Base-by-base conservation (phyloP, 2,797 vertebrate genomes). In the Gallinago stenura region DNA sequence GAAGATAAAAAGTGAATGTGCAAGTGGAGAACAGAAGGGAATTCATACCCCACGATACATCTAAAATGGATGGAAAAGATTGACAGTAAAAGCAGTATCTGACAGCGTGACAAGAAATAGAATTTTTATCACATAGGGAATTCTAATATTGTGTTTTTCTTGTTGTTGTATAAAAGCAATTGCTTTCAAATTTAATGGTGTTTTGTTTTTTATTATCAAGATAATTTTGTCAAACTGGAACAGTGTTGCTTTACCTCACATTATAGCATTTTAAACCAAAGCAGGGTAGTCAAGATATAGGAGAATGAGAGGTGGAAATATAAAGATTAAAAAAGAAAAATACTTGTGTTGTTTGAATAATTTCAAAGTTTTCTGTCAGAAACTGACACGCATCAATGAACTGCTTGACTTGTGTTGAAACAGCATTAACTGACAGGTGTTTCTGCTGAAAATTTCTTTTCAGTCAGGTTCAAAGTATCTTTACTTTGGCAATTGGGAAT, bases 291-390 rank as follows among this genome's bases (percentile, higher is more conserved):
- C 33, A 68, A 76, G 56, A 46, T 3, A 11, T 8, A 66, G 8
- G 9, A 62, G 56, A 93, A 16, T 5, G 33, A 88, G 17, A 56
- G 2, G 3, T 53, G 9, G 22, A 46, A 93, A 79, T 15, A 37
- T 3, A 35, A 41, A 93, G 4, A 17, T 2, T 50, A 16, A 30
- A 77, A 35, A 56, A 65, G 2, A 53, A 65, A 85, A 83, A 9
- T 3, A n/a, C 1, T 46, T 12, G 1, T 41, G 8, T 8, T 48
- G 4, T 31, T 71, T n/a, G 25, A 46, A 57, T 41, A 0, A 37
- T 61, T 71, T 86, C 14, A 22, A 31, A 35, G 24, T 57, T 91
- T 33, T 61, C n/a, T 83, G 50, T 18, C 5, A 71, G 25, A 84
- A 87, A 54, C 3, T 78, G 21, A 25, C 30, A 26, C 35, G 14